Conservation (phyloP, 2,113 vertebrate species). For the Antechinus flavipes region DNA sequence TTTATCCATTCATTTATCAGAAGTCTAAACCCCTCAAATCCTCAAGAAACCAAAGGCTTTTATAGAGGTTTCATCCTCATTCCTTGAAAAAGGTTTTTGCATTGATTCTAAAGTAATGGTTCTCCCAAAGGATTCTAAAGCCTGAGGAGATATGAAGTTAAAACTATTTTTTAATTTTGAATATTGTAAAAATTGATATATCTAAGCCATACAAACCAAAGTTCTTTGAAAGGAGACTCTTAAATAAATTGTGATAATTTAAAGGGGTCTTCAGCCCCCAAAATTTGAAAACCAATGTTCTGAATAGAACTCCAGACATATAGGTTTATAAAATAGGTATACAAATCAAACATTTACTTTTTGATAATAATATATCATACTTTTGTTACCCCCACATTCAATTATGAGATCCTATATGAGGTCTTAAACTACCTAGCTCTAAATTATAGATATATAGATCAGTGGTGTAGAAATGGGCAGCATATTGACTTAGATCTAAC, state of each 20-base stretch:
- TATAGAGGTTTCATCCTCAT: background rate
- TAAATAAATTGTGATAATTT: background rate
- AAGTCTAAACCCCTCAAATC: background rate
- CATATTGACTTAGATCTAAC: background rate
- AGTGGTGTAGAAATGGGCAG: no score
- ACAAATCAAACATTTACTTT: no score
- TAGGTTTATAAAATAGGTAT: no score
- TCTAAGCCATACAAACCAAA: background rate
- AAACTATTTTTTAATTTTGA: background rate
- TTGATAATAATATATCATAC: no score
- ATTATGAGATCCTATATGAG: no score
- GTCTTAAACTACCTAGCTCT: no score
- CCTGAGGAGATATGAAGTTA: background rate
- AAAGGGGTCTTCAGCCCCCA: background rate
- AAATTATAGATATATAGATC: no score
- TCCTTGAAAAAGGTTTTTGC: background rate
- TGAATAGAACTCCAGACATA: no score
- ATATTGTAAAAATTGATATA: background rate
- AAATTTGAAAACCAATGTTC: background rate
- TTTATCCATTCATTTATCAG: background rate
- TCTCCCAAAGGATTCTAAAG: background rate
- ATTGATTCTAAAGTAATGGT: background rate
- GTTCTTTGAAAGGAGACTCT: background rate
- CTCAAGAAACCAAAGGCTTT: background rate
- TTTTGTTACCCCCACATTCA: no score